Base-by-base conservation (phyloP, 2,888 invertebrate genomes). In the Caenorhabditis angaria region DNA sequence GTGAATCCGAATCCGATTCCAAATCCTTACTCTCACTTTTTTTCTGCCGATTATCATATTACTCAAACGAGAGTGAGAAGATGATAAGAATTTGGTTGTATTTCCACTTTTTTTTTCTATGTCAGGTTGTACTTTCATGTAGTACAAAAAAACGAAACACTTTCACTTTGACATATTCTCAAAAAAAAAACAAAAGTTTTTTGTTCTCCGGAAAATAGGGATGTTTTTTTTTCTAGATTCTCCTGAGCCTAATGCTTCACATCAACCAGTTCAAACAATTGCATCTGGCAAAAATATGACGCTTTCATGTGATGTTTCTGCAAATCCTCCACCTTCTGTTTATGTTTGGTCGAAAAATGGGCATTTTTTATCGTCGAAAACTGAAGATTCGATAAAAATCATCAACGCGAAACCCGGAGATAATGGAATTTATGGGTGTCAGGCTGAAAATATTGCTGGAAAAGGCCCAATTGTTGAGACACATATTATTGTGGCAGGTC, bases 261-360 rank as follows among this genome's bases (percentile, higher is more conserved):
- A 80, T 55, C 73, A 72, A 25, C 78, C 78, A 10, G 73, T 84
- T 10, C 73, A 81, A 63, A 80, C 81, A 0, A 60, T 85, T 10
- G 82, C 72, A 10, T 65, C 71, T 0, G 81, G 82, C 4, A 63
- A 63, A 24, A 78, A 77, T 32, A 68, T 70, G 18, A 67, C 77
- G 12, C 47, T 85, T 18, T 55, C 59, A 5, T 87, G 87, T 58
- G 75, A 77, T 47, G 74, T 87, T 0, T 78, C 82, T 29, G 80
- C 87, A 1, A 87, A 87, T 74, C 87, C 87, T 22, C 63, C 78
- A n/a, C 78, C 77, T 4, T 73, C 67, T 1, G 55, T 64, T 22
- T 79, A 83, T 53, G 75, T 74, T 14, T 87, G 87, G 87, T 68
- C 83, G 5, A 83, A 85, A 69, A 87, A 84, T 64, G 84, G 85